phyloP scores from a whole-genome alignment of 2,888 invertebrate genomes.

The Tanytarsus gracilentus region DNA sequence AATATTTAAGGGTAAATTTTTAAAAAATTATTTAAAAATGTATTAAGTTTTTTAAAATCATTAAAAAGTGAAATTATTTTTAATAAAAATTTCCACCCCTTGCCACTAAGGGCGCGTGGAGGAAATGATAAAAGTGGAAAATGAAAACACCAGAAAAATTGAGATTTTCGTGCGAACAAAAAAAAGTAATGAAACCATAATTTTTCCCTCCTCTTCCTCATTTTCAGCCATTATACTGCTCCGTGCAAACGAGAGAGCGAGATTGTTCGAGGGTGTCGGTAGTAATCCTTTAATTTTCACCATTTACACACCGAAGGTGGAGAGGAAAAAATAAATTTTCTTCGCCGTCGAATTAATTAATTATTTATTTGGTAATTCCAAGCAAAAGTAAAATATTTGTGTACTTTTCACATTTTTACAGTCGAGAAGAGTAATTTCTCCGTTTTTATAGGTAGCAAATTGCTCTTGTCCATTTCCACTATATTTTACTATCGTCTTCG shows the following conservation, averaged over 20 bases:
- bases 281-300: constrained; percentile 24
- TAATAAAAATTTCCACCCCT: constrained; percentile 1
- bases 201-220: not conserved
- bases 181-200: constrained; percentile 24
- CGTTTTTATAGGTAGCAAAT: constrained; percentile 15
- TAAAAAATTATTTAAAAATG: too few relatives aligned
- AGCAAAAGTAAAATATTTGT: constrained; percentile 1
- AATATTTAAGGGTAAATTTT: too few relatives aligned
- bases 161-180: not conserved
- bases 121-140: not conserved
- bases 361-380: constrained; percentile 22
- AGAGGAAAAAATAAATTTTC: not conserved
- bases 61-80: too few relatives aligned
- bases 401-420: not conserved
- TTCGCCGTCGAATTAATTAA: constrained; percentile 10
- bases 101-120: not conserved
- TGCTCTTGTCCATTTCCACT: constrained; percentile 1
- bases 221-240: not conserved
- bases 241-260: not conserved
- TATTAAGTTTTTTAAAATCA: too few relatives aligned
- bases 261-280: not conserved
- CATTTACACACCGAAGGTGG: not conserved
- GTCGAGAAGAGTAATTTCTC: not conserved
- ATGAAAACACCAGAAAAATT: constrained; percentile 6
- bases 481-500: not conserved